These are phyloP conservation scores for Leptinotarsa juncta DNA, from an alignment of 2,888 invertebrate genomes.

Conservation along the genomic window DNA sequence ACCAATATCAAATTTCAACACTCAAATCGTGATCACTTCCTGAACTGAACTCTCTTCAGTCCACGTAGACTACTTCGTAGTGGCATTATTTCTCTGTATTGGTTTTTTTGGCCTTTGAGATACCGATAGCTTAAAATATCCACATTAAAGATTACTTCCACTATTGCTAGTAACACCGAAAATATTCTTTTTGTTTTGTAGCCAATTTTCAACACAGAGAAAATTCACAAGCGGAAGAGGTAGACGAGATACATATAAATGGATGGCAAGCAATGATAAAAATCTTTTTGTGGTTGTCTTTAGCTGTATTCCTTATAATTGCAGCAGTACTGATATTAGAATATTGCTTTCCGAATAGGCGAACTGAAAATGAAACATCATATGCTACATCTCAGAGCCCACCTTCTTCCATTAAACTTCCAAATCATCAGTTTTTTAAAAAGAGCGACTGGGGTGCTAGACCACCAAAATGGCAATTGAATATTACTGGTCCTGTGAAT, in stretches of 20 bases:
- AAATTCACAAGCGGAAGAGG: background rate
- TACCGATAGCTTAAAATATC: too few species aligned
- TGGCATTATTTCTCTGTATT: too few species aligned
- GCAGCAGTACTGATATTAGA: background rate
- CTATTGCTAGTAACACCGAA: background rate
- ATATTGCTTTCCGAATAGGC: background rate
- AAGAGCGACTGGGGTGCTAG: slow-evolving; percentile 14
- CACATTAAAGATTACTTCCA: too few species aligned
- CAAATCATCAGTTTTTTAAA: background rate
- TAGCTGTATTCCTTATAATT: background rate
- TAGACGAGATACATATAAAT: background rate
- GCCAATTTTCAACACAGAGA: background rate
- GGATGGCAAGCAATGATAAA: background rate
- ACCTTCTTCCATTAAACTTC: background rate
- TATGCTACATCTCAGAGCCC: background rate
- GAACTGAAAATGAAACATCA: background rate
- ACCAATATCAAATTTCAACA: too few species aligned
- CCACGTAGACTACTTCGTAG: too few species aligned
- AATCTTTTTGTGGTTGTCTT: background rate
- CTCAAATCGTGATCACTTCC: too few species aligned
- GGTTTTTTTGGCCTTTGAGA: too few species aligned
- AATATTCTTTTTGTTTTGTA: slow-evolving; percentile 9
- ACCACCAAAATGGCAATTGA: background rate
- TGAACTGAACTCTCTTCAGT: too few species aligned
- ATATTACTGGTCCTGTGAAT: slow-evolving; percentile 26